Evolutionary conservation across 1,140 invertebrate genomes (phyloP).

Genomic region (Drosophila auraria): DNA sequence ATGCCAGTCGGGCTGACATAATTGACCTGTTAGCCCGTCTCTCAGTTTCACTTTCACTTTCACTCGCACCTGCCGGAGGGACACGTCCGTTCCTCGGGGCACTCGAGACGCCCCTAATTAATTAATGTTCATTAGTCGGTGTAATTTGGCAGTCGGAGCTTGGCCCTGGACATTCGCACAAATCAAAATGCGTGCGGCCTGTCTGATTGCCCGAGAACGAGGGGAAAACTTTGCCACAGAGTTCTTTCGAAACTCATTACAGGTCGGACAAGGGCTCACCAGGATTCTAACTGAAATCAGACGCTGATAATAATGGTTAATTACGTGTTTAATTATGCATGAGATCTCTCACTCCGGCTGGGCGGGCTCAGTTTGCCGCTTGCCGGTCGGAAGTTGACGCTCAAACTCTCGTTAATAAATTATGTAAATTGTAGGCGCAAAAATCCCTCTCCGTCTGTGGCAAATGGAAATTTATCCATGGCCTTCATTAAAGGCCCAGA

Average conservation of each 20-base stretch:
- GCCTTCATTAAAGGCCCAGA: conserved; percentile 10
- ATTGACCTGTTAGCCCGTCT: conserved; percentile 55
- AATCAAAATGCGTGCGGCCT: conserved; percentile 70
- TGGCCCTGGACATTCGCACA: conserved; percentile 54
- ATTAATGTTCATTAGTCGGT: conserved; percentile 76
- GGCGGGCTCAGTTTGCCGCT: conserved; percentile 40
- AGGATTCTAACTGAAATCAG: conserved; percentile 70
- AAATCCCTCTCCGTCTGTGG: conserved; percentile 39
- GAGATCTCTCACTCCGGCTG: conserved; percentile 51
- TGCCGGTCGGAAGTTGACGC: conserved; percentile 72
- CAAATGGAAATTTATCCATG: conserved; percentile 71
- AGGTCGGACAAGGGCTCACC: conserved; percentile 33
- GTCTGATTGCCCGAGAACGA: conserved; percentile 60
- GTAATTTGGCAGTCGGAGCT: conserved; percentile 41
- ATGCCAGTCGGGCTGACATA: conserved; percentile 42
- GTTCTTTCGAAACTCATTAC: conserved; percentile 77
- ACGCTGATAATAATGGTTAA: conserved; percentile 83
- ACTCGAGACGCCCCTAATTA: conserved; percentile 62
- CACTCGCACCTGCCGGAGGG: conserved; percentile 40
- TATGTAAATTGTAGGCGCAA: conserved; percentile 82
- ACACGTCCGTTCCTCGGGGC: conserved; percentile 39
- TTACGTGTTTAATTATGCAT: conserved; percentile 83
- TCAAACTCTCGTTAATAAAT: conserved; percentile 83
- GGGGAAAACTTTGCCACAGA: conserved; percentile 44
- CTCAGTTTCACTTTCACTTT: conserved; percentile 6